Percentiles rank a stretch among this genome's conserved stretches.
These are phyloP conservation scores for Schizaphis graminum DNA, from an alignment of 2,888 invertebrate species.

Conservation along the genomic window DNA sequence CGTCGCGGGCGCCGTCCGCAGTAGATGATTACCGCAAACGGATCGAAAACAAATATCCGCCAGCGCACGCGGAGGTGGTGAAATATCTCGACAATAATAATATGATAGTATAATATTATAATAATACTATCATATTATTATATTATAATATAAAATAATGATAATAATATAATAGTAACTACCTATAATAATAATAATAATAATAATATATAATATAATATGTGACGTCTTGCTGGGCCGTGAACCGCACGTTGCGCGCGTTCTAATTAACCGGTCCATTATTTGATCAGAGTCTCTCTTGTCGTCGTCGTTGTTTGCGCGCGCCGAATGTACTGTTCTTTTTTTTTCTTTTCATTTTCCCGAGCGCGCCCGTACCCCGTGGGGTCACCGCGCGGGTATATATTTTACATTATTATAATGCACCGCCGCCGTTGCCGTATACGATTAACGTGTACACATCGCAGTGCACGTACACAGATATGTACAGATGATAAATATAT, in stretches of 20 bases:
- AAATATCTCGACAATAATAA: too few relatives aligned
- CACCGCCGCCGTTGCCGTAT: neutral
- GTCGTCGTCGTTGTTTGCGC: conserved; percentile 12
- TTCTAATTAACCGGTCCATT: conserved; percentile 64
- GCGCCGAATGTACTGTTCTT: neutral
- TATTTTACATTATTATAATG: neutral
- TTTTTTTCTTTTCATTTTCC: neutral
- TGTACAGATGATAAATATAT: neutral
- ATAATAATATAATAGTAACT: neutral
- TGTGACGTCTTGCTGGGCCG: conserved; percentile 59
- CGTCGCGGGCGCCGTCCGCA: too few relatives aligned
- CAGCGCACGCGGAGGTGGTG: too few relatives aligned
- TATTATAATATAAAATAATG: neutral
- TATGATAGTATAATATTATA: too few relatives aligned
- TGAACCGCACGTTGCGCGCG: conserved; percentile 29
- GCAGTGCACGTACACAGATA: neutral
- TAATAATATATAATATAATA: neutral
- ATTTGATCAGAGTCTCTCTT: conserved; percentile 30
- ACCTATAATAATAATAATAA: neutral
- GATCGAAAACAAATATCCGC: too few relatives aligned
- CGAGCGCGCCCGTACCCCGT: conserved; percentile 39
- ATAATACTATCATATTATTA: neutral
- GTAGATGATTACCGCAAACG: too few relatives aligned
- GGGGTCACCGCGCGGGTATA: conserved; percentile 6
- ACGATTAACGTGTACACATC: neutral